Conservation (phyloP, 2,797 vertebrate species). For the Selene dorsalis region DNA sequence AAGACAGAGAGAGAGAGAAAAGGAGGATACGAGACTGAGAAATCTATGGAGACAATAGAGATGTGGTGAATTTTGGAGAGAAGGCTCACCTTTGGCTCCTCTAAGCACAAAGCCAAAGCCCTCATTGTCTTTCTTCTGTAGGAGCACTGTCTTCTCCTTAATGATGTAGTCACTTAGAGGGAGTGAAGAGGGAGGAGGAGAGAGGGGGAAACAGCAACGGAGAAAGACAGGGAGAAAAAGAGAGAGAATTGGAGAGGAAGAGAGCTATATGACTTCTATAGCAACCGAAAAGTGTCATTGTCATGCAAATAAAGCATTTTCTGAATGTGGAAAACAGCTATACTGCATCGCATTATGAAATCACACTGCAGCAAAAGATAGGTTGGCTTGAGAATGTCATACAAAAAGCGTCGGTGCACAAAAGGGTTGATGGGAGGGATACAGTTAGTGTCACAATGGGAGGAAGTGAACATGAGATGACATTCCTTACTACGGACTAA, state of each 20-base stretch:
- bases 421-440: slow-evolving; percentile 64
- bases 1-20: slow-evolving; percentile 16
- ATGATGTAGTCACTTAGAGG: slow-evolving; percentile 94
- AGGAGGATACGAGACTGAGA: slow-evolving; percentile 2
- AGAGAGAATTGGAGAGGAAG: slow-evolving; percentile 38
- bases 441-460: slow-evolving; percentile 66
- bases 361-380: slow-evolving; percentile 74
- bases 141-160: slow-evolving; percentile 95
- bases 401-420: slow-evolving; percentile 53
- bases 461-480: slow-evolving; percentile 60
- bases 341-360: slow-evolving; percentile 73
- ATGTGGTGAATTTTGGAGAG: slow-evolving; percentile 15
- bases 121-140: slow-evolving; percentile 97
- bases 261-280: slow-evolving; percentile 53
- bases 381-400: slow-evolving; percentile 63
- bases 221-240: slow-evolving; percentile 24
- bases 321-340: slow-evolving; percentile 63
- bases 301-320: slow-evolving; percentile 74
- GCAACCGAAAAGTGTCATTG: slow-evolving; percentile 51
- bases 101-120: slow-evolving; percentile 96
- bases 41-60: neutral
- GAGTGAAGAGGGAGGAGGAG: slow-evolving; percentile 32
- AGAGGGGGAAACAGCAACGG: slow-evolving; percentile 17
- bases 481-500: slow-evolving; percentile 55
- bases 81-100: slow-evolving; percentile 93